Conservation (phyloP, 2,113 vertebrate species). For the Ailuropoda melanoleuca region DNA sequence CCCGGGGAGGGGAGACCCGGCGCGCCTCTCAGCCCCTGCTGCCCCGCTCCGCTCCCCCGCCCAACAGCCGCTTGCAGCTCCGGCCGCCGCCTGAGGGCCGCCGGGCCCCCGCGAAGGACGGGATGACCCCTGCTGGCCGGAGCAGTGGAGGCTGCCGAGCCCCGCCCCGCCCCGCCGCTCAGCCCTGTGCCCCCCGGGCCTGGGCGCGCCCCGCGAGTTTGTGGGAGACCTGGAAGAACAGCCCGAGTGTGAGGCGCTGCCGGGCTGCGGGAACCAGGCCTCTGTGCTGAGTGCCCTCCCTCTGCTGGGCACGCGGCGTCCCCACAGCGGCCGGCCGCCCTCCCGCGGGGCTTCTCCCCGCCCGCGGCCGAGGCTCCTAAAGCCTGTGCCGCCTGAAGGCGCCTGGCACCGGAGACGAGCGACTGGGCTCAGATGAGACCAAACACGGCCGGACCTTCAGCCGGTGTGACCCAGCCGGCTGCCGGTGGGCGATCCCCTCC, state of each 20-base stretch:
- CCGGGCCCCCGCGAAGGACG: slow-evolving; percentile 8
- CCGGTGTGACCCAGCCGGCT: not conserved
- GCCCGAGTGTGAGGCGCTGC: not conserved
- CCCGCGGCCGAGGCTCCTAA: not conserved
- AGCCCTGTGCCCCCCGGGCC: not conserved
- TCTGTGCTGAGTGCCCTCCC: not conserved
- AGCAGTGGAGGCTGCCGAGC: slow-evolving; percentile 22
- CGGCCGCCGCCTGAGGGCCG: not conserved
- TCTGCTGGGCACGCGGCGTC: not conserved
- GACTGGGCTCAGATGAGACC: not conserved
- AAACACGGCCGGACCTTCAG: not conserved
- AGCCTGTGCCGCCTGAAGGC: not conserved
- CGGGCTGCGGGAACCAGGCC: not conserved
- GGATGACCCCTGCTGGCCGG: slow-evolving; percentile 77
- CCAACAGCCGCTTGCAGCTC: not conserved
- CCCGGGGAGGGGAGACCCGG: not conserved
- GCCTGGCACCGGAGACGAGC: not conserved
- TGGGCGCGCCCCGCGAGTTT: not conserved
- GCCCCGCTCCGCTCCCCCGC: not conserved
- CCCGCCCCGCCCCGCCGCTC: not conserved
- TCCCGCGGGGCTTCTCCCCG: not conserved
- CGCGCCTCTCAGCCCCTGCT: not conserved
- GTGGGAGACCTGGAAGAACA: not conserved
- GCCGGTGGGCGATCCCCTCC: not conserved
- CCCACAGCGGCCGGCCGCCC: not conserved